These are phyloP conservation scores for Lucinisca nassula DNA, from an alignment of 2,888 invertebrate genomes.

Conservation along the genomic window DNA sequence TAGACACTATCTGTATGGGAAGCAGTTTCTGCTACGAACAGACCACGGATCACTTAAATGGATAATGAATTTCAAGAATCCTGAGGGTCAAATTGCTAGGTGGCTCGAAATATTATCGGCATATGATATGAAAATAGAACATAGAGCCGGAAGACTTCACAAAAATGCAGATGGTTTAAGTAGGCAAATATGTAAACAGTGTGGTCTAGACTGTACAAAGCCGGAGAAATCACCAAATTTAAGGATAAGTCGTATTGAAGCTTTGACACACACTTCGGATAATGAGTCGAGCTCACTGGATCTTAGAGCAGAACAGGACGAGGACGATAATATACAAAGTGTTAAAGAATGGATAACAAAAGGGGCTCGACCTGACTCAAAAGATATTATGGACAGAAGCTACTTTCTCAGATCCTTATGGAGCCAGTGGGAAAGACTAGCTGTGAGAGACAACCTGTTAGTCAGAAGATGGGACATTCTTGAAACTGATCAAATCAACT, in stretches of 20 bases:
- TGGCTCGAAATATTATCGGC: conserved; percentile 53
- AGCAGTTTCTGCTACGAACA: conserved; percentile 55
- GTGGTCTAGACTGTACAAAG: no score
- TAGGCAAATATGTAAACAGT: neutral
- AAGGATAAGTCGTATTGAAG: no score
- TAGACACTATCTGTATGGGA: conserved; percentile 65
- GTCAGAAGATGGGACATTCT: neutral
- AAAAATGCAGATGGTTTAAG: conserved; percentile 33
- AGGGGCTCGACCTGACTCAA: no score
- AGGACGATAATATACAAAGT: no score
- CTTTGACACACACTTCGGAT: no score
- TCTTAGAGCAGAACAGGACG: no score
- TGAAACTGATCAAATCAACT: neutral
- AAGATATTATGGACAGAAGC: no score
- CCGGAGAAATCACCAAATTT: no score
- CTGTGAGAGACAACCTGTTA: neutral
- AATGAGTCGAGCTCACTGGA: no score
- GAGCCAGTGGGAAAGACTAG: conserved; percentile 13
- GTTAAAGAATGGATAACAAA: no score
- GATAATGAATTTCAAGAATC: conserved; percentile 56
- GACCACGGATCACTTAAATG: conserved; percentile 66
- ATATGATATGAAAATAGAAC: conserved; percentile 55
- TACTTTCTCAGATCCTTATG: no score
- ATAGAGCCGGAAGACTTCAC: conserved; percentile 52
- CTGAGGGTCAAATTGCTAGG: conserved; percentile 52